Percentiles rank a stretch among this genome's conserved stretches.
These are phyloP conservation scores for Drosophila burlai DNA, from an alignment of 1,140 invertebrate species.

Conservation along the genomic window DNA sequence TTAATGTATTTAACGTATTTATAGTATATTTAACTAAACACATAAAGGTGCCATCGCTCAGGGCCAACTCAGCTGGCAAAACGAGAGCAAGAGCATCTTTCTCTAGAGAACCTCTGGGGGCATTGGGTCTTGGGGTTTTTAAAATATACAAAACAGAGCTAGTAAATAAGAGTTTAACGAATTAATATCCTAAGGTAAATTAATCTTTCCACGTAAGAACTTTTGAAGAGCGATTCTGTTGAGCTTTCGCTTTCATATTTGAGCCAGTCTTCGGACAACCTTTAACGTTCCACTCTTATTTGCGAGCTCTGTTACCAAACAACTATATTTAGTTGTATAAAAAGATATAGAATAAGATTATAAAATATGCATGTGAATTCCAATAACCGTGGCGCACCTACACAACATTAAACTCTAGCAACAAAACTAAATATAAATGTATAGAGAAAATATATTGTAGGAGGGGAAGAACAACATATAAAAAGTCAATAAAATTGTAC, in stretches of 20 bases:
- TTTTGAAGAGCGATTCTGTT: not conserved
- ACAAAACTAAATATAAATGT: conserved; percentile 12
- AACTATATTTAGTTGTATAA: conserved; percentile 24
- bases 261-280: too few species aligned
- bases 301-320: conserved; percentile 1
- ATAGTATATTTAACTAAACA: conserved; percentile 15
- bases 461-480: conserved; percentile 4
- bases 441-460: conserved; percentile 1
- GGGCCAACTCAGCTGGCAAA: not conserved
- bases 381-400: conserved; percentile 69
- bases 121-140: conserved; percentile 19
- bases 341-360: not conserved
- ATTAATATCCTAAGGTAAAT: too few species aligned
- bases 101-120: conserved; percentile 31
- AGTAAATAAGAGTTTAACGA: not conserved
- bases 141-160: conserved; percentile 40
- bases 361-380: conserved; percentile 28
- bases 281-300: not conserved
- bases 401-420: conserved; percentile 44
- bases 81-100: conserved; percentile 29
- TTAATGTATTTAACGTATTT: conserved; percentile 15
- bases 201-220: too few species aligned
- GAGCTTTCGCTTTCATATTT: too few species aligned
- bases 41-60: conserved; percentile 18
- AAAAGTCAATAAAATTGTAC: conserved; percentile 2